Evolutionary conservation across 2,113 vertebrate genomes (phyloP).

Genomic region (Fukomys damarensis): DNA sequence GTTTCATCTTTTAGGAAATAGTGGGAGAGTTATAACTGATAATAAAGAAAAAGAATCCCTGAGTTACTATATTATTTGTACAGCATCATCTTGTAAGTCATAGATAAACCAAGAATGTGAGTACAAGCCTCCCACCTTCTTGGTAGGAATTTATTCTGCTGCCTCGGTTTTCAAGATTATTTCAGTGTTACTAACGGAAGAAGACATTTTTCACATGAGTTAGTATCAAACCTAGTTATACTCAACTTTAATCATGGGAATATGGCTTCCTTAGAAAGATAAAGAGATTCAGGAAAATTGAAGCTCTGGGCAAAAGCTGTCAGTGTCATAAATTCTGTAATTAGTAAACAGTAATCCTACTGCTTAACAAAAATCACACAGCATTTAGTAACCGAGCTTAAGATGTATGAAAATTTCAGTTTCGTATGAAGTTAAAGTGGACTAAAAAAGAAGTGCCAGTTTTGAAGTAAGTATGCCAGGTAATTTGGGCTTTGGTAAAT

Average conservation of each 20-base stretch:
- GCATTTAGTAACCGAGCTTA: constrained; percentile 8
- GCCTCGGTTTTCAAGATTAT: background rate
- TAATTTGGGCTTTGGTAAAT: background rate
- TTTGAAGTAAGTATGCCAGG: background rate
- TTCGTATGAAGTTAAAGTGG: background rate
- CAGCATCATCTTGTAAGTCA: background rate
- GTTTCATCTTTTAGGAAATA: background rate
- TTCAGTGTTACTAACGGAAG: background rate
- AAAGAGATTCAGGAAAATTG: background rate
- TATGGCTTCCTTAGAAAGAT: background rate
- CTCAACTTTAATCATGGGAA: background rate
- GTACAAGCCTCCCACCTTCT: background rate
- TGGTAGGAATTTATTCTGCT: background rate
- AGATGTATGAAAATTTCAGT: constrained; percentile 14
- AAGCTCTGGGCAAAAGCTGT: background rate
- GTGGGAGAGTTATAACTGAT: background rate
- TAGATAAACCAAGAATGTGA: background rate
- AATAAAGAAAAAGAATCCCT: background rate
- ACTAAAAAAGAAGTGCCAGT: background rate
- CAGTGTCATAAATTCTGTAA: background rate
- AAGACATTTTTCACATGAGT: background rate
- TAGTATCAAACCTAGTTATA: background rate
- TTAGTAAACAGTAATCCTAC: background rate
- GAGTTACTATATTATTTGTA: background rate
- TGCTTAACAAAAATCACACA: background rate